Percentiles rank a stretch among this genome's conserved stretches.
Evolutionary conservation across 2,888 invertebrate genomes (phyloP).

Genomic region (Auanema sp.): DNA sequence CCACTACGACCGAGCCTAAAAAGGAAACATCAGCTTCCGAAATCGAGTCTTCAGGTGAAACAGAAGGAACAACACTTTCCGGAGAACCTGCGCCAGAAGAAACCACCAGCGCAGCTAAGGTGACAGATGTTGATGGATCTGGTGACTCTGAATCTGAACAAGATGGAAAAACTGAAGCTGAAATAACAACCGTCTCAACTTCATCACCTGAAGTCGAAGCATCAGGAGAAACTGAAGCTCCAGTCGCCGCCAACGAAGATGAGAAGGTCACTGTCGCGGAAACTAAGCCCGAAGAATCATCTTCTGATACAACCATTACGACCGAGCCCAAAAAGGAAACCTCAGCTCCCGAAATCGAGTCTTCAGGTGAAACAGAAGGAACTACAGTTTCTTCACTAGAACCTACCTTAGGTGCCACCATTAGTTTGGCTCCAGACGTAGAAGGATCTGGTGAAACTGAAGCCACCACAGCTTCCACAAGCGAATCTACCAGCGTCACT

Average conservation of each 20-base stretch:
- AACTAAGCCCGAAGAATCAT: too few relatives aligned
- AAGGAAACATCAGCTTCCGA: constrained; percentile 18
- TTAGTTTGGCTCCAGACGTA: too few relatives aligned
- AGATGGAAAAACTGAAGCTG: constrained; percentile 7
- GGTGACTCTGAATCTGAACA: constrained; percentile 8
- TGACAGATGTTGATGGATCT: too few relatives aligned
- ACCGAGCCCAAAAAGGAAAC: not conserved
- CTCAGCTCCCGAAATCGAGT: too few relatives aligned
- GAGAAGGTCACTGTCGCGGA: constrained; percentile 20
- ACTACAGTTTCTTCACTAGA: too few relatives aligned
- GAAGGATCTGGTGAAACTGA: constrained; percentile 13
- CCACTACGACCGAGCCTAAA: constrained; percentile 11
- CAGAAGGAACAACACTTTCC: constrained; percentile 16
- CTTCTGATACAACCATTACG: constrained; percentile 8
- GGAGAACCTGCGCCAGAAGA: constrained; percentile 10
- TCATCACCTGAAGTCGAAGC: not conserved
- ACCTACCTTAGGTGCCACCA: too few relatives aligned
- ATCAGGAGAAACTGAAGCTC: constrained; percentile 2
- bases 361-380: too few relatives aligned
- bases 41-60: constrained; percentile 10
- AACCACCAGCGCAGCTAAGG: too few relatives aligned
- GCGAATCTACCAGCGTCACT: constrained; percentile 4
- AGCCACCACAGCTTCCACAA: constrained; percentile 4
- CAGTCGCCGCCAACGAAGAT: constrained; percentile 21
- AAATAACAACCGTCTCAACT: not conserved